Conservation (phyloP, 2,888 invertebrate genomes). For the Rhodophaea formosa region DNA sequence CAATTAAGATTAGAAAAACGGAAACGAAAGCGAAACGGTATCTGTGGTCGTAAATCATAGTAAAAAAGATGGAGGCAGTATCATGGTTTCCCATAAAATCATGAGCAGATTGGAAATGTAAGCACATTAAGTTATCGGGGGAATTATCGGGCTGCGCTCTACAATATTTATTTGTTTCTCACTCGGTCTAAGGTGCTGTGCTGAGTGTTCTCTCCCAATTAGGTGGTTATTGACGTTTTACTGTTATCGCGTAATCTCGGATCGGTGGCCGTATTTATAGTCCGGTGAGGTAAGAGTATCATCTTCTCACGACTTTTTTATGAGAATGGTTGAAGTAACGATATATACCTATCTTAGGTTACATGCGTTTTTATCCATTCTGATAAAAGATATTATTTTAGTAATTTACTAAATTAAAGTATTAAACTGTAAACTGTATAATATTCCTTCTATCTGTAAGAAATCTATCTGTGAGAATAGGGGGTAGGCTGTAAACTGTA, state of each 20-base stretch:
- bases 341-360: too few relatives aligned
- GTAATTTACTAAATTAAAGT: too few relatives aligned
- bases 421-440: too few relatives aligned
- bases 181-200: slow-evolving; percentile 60
- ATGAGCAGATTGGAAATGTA: slow-evolving; percentile 80
- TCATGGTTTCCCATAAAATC: slow-evolving; percentile 77
- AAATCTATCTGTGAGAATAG: too few relatives aligned
- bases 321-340: neutral
- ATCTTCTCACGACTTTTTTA: neutral
- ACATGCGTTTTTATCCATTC: too few relatives aligned
- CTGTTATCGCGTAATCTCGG: slow-evolving; percentile 75
- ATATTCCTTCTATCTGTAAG: too few relatives aligned
- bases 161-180: slow-evolving; percentile 81
- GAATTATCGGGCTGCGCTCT: slow-evolving; percentile 75
- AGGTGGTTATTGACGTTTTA: slow-evolving; percentile 81
- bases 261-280: slow-evolving; percentile 65
- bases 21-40: slow-evolving; percentile 26
- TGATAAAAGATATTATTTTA: too few relatives aligned
- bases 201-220: slow-evolving; percentile 77
- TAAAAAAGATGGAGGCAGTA: slow-evolving; percentile 43
- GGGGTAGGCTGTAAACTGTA: too few relatives aligned
- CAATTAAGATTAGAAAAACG: slow-evolving; percentile 29
- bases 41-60: slow-evolving; percentile 28
- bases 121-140: slow-evolving; percentile 79
- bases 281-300: slow-evolving; percentile 21